A percentile compares a stretch with the other conserved stretches of the same genome.
These are phyloP conservation scores for Steinernema feltiae DNA, from an alignment of 1,140 invertebrate species.

Conservation along the genomic window DNA sequence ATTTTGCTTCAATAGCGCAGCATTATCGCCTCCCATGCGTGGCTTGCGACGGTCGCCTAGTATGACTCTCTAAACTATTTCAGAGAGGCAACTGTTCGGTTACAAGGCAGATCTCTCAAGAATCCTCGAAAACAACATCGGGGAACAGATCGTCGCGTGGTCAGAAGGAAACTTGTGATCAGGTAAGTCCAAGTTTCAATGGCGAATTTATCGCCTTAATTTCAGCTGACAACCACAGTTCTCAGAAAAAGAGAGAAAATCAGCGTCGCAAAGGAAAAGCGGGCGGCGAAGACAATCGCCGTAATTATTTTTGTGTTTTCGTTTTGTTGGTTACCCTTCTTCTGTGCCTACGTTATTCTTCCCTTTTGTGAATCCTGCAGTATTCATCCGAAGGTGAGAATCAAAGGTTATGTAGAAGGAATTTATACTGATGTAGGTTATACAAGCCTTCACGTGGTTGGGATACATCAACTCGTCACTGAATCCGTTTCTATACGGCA, in stretches of 20 bases:
- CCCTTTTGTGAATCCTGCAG: conserved; percentile 63
- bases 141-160: neutral
- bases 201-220: too few species aligned
- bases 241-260: conserved; percentile 54
- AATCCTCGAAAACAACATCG: conserved; percentile 17
- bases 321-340: conserved; percentile 67
- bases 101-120: neutral
- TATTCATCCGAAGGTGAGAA: conserved; percentile 52
- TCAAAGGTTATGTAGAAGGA: neutral
- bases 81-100: neutral
- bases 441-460: conserved; percentile 57
- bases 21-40: too few species aligned
- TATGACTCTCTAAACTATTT: too few species aligned
- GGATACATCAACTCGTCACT: conserved; percentile 55
- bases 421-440: conserved; percentile 38
- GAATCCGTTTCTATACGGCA: conserved; percentile 50
- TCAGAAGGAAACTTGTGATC: neutral
- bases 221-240: conserved; percentile 43
- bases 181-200: too few species aligned
- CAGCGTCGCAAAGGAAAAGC: conserved; percentile 63
- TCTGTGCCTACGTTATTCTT: conserved; percentile 66
- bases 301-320: conserved; percentile 68
- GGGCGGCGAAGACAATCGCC: conserved; percentile 66
- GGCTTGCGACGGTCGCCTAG: too few species aligned
- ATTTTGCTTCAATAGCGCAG: too few species aligned